A percentile compares a stretch with the other conserved stretches of the same genome.
Evolutionary conservation across 2,888 invertebrate species (phyloP).

Genomic region (Idaea aversata): DNA sequence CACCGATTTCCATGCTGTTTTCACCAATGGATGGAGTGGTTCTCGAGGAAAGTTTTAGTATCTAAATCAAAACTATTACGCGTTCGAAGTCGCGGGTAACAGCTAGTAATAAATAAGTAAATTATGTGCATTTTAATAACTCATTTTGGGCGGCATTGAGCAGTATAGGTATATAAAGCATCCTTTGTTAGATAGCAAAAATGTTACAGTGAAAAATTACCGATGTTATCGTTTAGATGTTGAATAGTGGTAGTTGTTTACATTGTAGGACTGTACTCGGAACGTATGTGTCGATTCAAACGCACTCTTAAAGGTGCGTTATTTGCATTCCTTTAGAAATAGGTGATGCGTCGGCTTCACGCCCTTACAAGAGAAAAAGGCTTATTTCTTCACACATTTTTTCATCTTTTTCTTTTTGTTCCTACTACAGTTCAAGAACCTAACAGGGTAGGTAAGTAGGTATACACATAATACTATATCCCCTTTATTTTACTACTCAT

Average conservation of each 20-base stretch:
- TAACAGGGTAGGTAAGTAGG: neutral
- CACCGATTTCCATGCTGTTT: too few species aligned
- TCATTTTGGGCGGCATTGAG: too few species aligned
- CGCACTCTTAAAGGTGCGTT: conserved; percentile 69
- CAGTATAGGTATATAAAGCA: neutral
- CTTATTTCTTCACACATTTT: conserved; percentile 57
- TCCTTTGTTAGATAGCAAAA: neutral
- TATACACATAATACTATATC: neutral
- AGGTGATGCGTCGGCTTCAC: conserved; percentile 70
- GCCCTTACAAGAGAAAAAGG: conserved; percentile 56
- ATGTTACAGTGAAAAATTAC: conserved; percentile 21
- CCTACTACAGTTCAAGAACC: conserved; percentile 13
- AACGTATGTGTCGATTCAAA: conserved; percentile 65
- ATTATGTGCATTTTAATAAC: too few species aligned
- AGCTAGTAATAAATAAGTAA: too few species aligned
- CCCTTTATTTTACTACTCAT: neutral
- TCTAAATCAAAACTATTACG: too few species aligned
- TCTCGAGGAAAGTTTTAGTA: too few species aligned
- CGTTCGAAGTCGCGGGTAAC: too few species aligned
- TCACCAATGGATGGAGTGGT: too few species aligned
- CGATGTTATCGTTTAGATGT: conserved; percentile 26
- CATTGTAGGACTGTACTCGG: conserved; percentile 30
- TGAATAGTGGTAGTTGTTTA: conserved; percentile 41
- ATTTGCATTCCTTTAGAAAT: conserved; percentile 72
- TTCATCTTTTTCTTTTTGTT: conserved; percentile 35